Base-by-base conservation (phyloP, 2,888 invertebrate genomes). In the Amitus sp. region DNA sequence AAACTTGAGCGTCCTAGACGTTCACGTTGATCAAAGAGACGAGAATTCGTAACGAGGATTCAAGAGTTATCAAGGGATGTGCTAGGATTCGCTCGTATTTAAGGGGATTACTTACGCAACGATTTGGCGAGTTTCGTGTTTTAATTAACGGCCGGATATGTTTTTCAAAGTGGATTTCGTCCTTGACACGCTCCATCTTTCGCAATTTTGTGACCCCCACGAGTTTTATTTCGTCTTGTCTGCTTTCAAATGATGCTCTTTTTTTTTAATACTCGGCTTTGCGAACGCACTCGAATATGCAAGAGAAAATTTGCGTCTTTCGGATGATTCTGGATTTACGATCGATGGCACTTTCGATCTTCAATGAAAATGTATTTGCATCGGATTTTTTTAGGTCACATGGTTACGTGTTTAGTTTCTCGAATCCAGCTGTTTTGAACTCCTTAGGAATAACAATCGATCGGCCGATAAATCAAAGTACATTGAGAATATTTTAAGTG, bases 151-250 rank as follows among this genome's bases (percentile, higher is more conserved):
- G 54, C 65, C 61, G 65, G 61, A 65, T 65, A 42, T 58, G 49
- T 55, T 48, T 52, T 51, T 58, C 51, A 50, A 51, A 54, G 47
- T 42, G 46, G 33, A 65, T 61, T 65, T 57, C 58, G 60, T 64
- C 65, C 65, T 65, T 61, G 65, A 65, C 61, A 61, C 50, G 61
- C 49, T 61, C 39, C 47, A 43, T 40, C 40, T 65, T 61, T 58
- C 55, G 61, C 37, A 61, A 58, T 49, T 60, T 30, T 40, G 50
- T 51, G 42, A 47, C 53, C 47, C 54, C 23, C 50, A 42, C 43
- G 37, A 40, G 28, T 39, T 46, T 46, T 46, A 30, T 46, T 30
- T 46, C 42, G 4, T 19, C n/a, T n/a, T n/a, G n/a, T n/a, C n/a
- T n/a, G n/a, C n/a, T n/a, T n/a, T n/a, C n/a, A n/a, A n/a, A n/a